A percentile compares a stretch with the other conserved stretches of the same genome.
These are phyloP conservation scores for Limnephilus lunatus DNA, from an alignment of 2,888 invertebrate genomes.

Conservation along the genomic window DNA sequence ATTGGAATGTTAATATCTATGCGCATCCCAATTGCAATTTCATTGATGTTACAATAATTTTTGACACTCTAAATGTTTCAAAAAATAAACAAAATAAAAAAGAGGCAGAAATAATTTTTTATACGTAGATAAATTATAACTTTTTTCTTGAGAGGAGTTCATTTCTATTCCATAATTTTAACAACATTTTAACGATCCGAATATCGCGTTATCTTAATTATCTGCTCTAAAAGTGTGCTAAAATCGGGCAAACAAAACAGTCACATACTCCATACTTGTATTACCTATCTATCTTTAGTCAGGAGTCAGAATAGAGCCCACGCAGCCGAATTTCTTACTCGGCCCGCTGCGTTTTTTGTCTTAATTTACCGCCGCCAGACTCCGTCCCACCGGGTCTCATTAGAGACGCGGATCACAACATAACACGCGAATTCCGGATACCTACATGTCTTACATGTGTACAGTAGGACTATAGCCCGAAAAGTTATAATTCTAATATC, in stretches of 20 bases:
- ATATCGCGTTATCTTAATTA: not conserved
- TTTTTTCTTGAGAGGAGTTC: not conserved
- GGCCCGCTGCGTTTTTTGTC: not conserved
- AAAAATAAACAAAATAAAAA: no score
- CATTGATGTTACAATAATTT: no score
- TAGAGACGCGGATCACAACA: not conserved
- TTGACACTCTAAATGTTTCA: no score
- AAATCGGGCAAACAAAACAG: not conserved
- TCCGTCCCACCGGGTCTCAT: not conserved
- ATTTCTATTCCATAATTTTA: not conserved
- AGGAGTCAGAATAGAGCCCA: not conserved
- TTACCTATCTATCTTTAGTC: not conserved
- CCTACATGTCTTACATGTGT: not conserved
- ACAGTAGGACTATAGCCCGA: not conserved
- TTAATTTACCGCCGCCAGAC: slow-evolving; percentile 2
- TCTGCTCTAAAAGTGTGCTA: not conserved
- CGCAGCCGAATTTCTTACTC: not conserved
- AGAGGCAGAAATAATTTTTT: no score
- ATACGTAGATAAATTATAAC: no score
- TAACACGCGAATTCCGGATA: not conserved
- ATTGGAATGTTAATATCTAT: no score
- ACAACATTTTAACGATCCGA: not conserved
- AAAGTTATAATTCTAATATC: not conserved
- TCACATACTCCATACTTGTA: not conserved
- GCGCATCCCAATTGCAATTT: no score